Percentiles rank a stretch among this genome's conserved stretches.
Conservation (phyloP, 2,888 invertebrate species). For the Drosophila paranaensis region DNA sequence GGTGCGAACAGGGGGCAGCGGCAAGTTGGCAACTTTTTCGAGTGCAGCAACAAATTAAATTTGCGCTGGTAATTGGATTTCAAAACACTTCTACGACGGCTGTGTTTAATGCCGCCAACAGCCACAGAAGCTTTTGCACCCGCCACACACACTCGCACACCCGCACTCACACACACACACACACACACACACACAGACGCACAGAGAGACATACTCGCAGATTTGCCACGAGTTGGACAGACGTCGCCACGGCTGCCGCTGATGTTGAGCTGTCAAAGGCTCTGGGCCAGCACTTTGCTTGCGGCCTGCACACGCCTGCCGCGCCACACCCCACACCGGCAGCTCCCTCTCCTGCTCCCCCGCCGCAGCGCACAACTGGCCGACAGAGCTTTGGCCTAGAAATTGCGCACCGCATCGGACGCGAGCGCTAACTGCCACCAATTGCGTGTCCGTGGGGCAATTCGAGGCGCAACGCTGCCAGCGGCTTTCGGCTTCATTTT, state of each 20-base stretch:
- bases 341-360: background rate
- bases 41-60: slow-evolving; percentile 80
- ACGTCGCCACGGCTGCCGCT: slow-evolving; percentile 46
- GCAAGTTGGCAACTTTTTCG: slow-evolving; percentile 77
- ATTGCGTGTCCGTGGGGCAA: slow-evolving; percentile 46
- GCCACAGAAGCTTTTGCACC: slow-evolving; percentile 65
- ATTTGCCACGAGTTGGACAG: slow-evolving; percentile 57
- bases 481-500: slow-evolving; percentile 26
- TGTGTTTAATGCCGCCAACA: slow-evolving; percentile 78
- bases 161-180: slow-evolving; percentile 3
- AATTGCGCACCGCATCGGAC: slow-evolving; percentile 59
- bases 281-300: slow-evolving; percentile 59
- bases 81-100: slow-evolving; percentile 76
- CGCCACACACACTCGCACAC: too few species aligned
- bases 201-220: slow-evolving; percentile 43
- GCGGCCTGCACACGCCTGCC: slow-evolving; percentile 41
- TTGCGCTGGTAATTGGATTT: slow-evolving; percentile 80
- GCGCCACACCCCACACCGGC: background rate
- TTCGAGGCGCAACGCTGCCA: slow-evolving; percentile 29
- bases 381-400: slow-evolving; percentile 77
- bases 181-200: slow-evolving; percentile 12
- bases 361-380: slow-evolving; percentile 1
- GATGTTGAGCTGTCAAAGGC: slow-evolving; percentile 64
- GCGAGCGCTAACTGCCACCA: slow-evolving; percentile 44
- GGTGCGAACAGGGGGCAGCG: slow-evolving; percentile 22